Evolutionary conservation across 2,888 invertebrate species (phyloP).

Genomic region (Subacronicta megacephala): DNA sequence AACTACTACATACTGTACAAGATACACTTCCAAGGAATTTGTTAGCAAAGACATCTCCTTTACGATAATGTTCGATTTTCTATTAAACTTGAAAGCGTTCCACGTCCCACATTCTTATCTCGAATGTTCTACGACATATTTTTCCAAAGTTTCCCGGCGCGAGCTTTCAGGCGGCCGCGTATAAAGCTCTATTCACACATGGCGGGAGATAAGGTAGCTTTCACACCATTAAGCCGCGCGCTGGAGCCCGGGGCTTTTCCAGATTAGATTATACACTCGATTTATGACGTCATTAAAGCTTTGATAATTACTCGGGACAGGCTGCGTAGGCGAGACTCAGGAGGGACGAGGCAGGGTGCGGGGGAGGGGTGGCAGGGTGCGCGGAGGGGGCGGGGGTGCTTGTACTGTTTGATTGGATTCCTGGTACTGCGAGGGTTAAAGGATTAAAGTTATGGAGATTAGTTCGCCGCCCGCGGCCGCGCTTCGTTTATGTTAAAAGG

Average conservation of each 20-base stretch:
- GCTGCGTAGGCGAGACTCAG: slow-evolving; percentile 86
- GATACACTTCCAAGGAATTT: slow-evolving; percentile 84
- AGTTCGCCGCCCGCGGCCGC: slow-evolving; percentile 88
- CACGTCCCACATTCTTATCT: slow-evolving; percentile 89
- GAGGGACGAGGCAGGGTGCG: slow-evolving; percentile 65
- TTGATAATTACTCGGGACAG: slow-evolving; percentile 90
- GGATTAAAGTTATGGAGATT: slow-evolving; percentile 90
- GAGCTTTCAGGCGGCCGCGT: slow-evolving; percentile 88
- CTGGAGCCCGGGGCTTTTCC: slow-evolving; percentile 90
- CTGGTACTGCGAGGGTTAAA: slow-evolving; percentile 88
- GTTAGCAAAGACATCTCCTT: slow-evolving; percentile 88
- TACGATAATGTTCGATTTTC: slow-evolving; percentile 90
- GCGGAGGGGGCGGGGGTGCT: slow-evolving; percentile 74
- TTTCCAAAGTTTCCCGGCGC: slow-evolving; percentile 89
- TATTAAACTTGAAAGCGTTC: slow-evolving; percentile 89
- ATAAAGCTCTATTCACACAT: slow-evolving; percentile 90
- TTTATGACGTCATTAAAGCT: slow-evolving; percentile 90
- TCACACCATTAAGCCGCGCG: slow-evolving; percentile 89
- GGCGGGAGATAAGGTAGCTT: slow-evolving; percentile 90
- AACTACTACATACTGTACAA: slow-evolving; percentile 67
- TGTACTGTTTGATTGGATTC: slow-evolving; percentile 90
- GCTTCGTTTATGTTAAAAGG: slow-evolving; percentile 88
- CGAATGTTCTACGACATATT: slow-evolving; percentile 89
- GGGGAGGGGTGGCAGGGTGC: slow-evolving; percentile 25
- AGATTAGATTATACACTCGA: slow-evolving; percentile 90